Evolutionary conservation across 1,140 invertebrate species (phyloP).

Genomic region (Oscheius sp.): DNA sequence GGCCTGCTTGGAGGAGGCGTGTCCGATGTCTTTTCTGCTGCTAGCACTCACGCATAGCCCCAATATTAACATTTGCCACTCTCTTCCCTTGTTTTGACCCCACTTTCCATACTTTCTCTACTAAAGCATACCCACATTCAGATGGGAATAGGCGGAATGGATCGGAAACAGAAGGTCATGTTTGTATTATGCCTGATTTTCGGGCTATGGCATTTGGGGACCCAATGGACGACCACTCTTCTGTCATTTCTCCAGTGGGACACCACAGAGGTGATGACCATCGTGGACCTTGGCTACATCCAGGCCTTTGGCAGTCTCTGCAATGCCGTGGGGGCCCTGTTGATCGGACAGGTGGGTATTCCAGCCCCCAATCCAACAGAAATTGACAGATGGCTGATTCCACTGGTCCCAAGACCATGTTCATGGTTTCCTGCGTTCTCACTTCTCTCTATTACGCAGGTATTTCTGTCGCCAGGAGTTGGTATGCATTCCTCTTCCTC

Average conservation of each 20-base stretch:
- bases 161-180: constrained; percentile 55
- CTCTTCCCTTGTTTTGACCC: too few species aligned
- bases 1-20: neutral
- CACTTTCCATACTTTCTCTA: too few species aligned
- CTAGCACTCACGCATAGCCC: too few species aligned
- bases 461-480: constrained; percentile 49
- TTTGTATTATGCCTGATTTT: constrained; percentile 56
- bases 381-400: constrained; percentile 49
- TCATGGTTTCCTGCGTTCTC: constrained; percentile 55
- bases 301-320: constrained; percentile 57
- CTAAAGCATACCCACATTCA: too few species aligned
- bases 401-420: constrained; percentile 58
- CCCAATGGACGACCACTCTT: constrained; percentile 60
- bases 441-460: constrained; percentile 58
- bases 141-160: constrained; percentile 22
- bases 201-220: constrained; percentile 59
- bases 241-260: constrained; percentile 60
- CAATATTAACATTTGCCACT: too few species aligned
- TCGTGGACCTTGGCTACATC: constrained; percentile 60
- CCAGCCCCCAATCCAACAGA: neutral
- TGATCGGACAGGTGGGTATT: constrained; percentile 48
- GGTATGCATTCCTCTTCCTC: constrained; percentile 56
- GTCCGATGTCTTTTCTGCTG: too few species aligned
- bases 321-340: constrained; percentile 55
- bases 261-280: constrained; percentile 55